These are phyloP conservation scores for Isichthys henryi DNA, from an alignment of 2,113 vertebrate species.

Conservation along the genomic window DNA sequence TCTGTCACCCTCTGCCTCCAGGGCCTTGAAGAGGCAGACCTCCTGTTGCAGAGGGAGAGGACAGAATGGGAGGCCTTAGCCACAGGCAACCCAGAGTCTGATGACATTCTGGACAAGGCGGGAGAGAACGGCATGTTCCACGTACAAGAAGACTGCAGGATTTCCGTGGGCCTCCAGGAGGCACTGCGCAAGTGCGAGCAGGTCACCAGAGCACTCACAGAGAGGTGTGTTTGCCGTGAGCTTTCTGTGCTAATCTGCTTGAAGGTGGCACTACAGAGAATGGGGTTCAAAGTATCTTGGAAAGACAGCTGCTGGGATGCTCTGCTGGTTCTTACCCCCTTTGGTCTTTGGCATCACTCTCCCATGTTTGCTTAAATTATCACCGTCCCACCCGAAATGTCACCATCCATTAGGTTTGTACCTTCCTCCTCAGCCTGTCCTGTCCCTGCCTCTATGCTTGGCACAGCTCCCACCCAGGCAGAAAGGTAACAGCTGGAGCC, in stretches of 20 bases:
- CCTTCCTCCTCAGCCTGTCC: not conserved
- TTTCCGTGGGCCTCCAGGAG: conserved; percentile 50
- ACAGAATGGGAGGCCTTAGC: conserved; percentile 33
- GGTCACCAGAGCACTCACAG: conserved; percentile 32
- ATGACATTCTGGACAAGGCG: conserved; percentile 14
- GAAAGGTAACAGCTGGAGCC: conserved; percentile 3
- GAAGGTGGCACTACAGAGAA: not conserved
- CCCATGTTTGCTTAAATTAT: not conserved
- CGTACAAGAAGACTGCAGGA: conserved; percentile 44
- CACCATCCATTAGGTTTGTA: not conserved
- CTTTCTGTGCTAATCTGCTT: not conserved
- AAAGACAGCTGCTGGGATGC: not conserved
- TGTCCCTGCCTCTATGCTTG: not conserved
- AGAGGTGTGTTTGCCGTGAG: conserved; percentile 45
- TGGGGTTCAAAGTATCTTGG: not conserved
- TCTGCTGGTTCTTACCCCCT: not conserved
- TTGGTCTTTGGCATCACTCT: not conserved
- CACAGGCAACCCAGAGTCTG: not conserved
- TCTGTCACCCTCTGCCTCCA: conserved; percentile 29
- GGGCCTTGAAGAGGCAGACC: conserved; percentile 57
- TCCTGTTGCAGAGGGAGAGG: conserved; percentile 47
- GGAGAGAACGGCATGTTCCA: conserved; percentile 36
- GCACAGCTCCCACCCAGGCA: not conserved
- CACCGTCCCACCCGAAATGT: not conserved
- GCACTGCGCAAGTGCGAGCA: conserved; percentile 50